Percentiles rank a stretch among this genome's conserved stretches.
Conservation (phyloP, 1,140 invertebrate genomes). For the Venustaconcha ellipsiformis region DNA sequence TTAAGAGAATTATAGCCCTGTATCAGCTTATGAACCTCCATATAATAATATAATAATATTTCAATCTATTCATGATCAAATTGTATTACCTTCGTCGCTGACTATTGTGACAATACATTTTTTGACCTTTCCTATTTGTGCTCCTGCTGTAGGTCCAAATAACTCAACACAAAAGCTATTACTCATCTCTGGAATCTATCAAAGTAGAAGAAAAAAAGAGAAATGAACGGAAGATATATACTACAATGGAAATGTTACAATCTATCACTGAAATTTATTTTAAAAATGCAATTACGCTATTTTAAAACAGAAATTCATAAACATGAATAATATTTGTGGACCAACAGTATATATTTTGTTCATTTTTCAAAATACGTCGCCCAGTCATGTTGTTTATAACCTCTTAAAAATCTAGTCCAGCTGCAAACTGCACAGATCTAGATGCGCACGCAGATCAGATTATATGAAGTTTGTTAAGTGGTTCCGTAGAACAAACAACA, state of each 20-base stretch:
- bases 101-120: constrained; percentile 77
- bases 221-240: background rate
- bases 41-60: background rate
- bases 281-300: background rate
- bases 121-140: constrained; percentile 73
- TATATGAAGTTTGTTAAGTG: too few relatives aligned
- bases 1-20: background rate
- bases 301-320: background rate
- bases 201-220: constrained; percentile 4
- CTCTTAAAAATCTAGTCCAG: too few relatives aligned
- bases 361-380: background rate
- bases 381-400: too few relatives aligned
- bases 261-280: background rate
- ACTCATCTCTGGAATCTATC: constrained; percentile 74
- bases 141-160: constrained; percentile 72
- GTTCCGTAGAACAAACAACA: too few relatives aligned
- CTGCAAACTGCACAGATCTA: background rate
- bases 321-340: too few relatives aligned
- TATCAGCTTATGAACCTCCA: background rate
- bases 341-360: background rate
- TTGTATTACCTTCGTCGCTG: constrained; percentile 75
- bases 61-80: background rate
- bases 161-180: constrained; percentile 78
- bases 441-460: too few relatives aligned
- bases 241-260: background rate